Evolutionary conservation across 2,888 invertebrate species (phyloP), one percentile per base, ranked within the genome.

Genomic region (Therioaphis trifolii): DNA sequence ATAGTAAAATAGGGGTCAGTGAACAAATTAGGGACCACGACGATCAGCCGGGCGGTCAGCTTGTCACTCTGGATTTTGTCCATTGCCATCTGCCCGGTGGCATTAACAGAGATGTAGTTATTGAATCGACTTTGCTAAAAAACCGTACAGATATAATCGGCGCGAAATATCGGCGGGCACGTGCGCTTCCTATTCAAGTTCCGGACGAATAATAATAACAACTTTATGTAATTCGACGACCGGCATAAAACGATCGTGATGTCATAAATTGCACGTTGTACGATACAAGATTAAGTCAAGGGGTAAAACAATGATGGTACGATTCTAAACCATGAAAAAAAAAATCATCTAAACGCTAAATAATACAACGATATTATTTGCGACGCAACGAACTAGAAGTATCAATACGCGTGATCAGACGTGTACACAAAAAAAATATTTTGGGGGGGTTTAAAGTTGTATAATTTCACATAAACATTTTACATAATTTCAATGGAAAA

Each of bases 41-140:
- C 55, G 68, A 68, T 68, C 68, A 40, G 49, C 40, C 18, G 55
- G 55, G 18, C 55, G 79, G 79, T 79, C 79, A 79, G 55, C 55
- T 52, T 68, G 78, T 78, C 78, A 68, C 40, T 78, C 68, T 55
- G 78, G 69, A 55, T 69, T 69, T 79, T 52, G 52, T 55, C 78
- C 52, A 66, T 15, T 21, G 14, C 77, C 77, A 78, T 78, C 77
- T 78, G 77, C 68, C 15, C 29, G 52, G 14, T 27, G 46, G n/a
- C 21, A 76, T 61, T 58, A 76, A 24, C 40, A 24, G 5, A 5
- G 46, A n/a, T 27, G 27, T 49, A 49, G 49, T 72, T n/a, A n/a
- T 72, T 52, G 49, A 72, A 72, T 29, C 7, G n/a, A n/a, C 58
- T n/a, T n/a, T 43, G 14, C 35, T 35, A n/a, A 75, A 55, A 74